Conservation (phyloP, 2,797 vertebrate genomes). For the Austrolebias charrua region DNA sequence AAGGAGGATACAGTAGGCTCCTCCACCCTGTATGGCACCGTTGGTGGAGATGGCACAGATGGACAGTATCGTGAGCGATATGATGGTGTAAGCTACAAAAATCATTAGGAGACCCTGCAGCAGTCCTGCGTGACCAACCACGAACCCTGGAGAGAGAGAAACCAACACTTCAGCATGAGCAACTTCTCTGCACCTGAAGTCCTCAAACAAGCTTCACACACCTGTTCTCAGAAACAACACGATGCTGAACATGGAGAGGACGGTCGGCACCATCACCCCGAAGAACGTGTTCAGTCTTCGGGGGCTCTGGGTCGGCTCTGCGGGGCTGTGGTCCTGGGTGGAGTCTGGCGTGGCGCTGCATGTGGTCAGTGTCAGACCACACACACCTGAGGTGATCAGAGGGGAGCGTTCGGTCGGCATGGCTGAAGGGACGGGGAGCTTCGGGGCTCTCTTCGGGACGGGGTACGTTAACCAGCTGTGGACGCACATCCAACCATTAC, state of each 20-base stretch:
- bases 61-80: slow-evolving; percentile 88
- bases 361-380: slow-evolving; percentile 71
- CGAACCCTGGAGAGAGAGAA: slow-evolving; percentile 73
- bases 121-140: slow-evolving; percentile 89
- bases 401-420: slow-evolving; percentile 89
- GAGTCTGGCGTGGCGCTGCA: slow-evolving; percentile 47
- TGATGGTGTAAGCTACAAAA: slow-evolving; percentile 88
- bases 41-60: slow-evolving; percentile 95
- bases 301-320: slow-evolving; percentile 49
- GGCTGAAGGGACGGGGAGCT: slow-evolving; percentile 28
- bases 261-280: slow-evolving; percentile 90
- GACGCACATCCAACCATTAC: too few relatives aligned
- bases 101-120: slow-evolving; percentile 88
- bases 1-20: slow-evolving; percentile 96
- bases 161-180: slow-evolving; percentile 12
- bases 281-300: slow-evolving; percentile 89
- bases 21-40: slow-evolving; percentile 88
- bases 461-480: too few relatives aligned
- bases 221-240: slow-evolving; percentile 90
- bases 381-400: slow-evolving; percentile 83
- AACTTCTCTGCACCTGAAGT: neutral
- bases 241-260: slow-evolving; percentile 95
- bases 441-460: neutral
- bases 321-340: slow-evolving; percentile 21
- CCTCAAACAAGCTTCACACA: slow-evolving; percentile 53